A percentile compares a stretch with the other conserved stretches of the same genome.
These are phyloP conservation scores for Drosophila tanythrix DNA, from an alignment of 2,888 invertebrate genomes.

Conservation along the genomic window DNA sequence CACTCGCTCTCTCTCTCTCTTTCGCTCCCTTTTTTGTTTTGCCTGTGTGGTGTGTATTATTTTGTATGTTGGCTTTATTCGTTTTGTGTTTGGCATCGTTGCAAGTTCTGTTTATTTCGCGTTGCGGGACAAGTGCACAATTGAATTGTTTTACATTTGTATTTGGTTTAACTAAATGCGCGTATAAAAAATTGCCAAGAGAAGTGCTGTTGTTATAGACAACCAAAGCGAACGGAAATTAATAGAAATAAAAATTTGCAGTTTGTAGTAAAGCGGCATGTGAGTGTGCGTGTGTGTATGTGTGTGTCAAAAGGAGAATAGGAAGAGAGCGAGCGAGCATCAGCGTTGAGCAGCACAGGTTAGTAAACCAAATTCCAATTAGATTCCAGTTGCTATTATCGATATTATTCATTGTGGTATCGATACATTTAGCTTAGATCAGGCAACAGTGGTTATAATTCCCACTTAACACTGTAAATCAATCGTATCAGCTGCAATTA, in stretches of 20 bases:
- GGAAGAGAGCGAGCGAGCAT: background rate
- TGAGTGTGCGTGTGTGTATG: background rate
- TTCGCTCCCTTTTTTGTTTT: conserved; percentile 26
- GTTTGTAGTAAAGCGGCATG: conserved; percentile 4
- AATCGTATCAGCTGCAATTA: conserved; percentile 43
- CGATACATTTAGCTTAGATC: conserved; percentile 7
- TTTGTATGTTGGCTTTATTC: conserved; percentile 47
- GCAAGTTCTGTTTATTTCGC: conserved; percentile 48
- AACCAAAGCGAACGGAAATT: conserved; percentile 1
- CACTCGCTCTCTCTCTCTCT: conserved; percentile 4
- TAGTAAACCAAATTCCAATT: conserved; percentile 17
- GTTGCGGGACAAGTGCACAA: conserved; percentile 38
- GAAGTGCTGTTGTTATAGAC: conserved; percentile 14
- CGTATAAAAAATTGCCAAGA: conserved; percentile 1
- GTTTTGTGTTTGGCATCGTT: conserved; percentile 50
- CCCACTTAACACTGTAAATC: conserved; percentile 12
- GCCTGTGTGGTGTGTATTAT: conserved; percentile 22
- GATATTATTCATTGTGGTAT: background rate
- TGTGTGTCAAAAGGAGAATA: background rate
- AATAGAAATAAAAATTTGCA: conserved; percentile 7
- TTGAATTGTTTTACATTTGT: conserved; percentile 32
- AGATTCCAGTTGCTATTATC: conserved; percentile 1
- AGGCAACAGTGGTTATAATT: background rate
- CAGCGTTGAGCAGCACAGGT: conserved; percentile 36
- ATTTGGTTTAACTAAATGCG: conserved; percentile 26